Percentiles rank a stretch among this genome's conserved stretches.
Conservation (phyloP, 1,140 invertebrate species). For the Zaprionus taronus region DNA sequence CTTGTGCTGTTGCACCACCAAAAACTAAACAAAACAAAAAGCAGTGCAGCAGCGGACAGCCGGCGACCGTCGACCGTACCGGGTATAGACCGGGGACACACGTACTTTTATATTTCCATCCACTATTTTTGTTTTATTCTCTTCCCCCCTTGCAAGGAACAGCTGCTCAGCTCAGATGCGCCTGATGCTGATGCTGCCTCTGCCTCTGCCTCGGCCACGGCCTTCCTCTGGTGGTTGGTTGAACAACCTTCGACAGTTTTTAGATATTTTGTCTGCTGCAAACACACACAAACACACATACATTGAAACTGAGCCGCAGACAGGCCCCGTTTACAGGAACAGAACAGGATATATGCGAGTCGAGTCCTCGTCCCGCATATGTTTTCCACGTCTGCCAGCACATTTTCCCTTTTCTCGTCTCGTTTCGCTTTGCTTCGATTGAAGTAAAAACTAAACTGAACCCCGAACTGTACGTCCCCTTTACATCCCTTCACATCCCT, state of each 20-base stretch:
- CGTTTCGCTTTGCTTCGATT: slow-evolving; percentile 50
- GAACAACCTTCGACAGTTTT: slow-evolving; percentile 80
- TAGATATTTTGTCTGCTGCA: slow-evolving; percentile 71
- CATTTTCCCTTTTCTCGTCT: slow-evolving; percentile 50
- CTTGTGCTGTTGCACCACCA: slow-evolving; percentile 54
- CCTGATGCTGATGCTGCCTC: slow-evolving; percentile 23
- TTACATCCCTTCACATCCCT: slow-evolving; percentile 25
- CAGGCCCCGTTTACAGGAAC: slow-evolving; percentile 40
- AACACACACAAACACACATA: slow-evolving; percentile 24
- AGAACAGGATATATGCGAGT: slow-evolving; percentile 60
- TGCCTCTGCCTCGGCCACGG: slow-evolving; percentile 19
- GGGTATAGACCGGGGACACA: slow-evolving; percentile 44
- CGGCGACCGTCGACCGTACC: slow-evolving; percentile 31
- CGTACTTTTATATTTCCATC: slow-evolving; percentile 57
- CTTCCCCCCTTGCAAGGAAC: slow-evolving; percentile 18
- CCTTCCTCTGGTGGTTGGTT: slow-evolving; percentile 58
- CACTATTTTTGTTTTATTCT: slow-evolving; percentile 55
- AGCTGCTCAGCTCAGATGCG: slow-evolving; percentile 36
- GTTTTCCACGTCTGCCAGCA: slow-evolving; percentile 56
- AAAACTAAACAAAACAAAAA: slow-evolving; percentile 47
- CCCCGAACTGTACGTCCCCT: slow-evolving; percentile 34
- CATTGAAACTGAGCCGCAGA: slow-evolving; percentile 25
- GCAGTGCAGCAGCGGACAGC: slow-evolving; percentile 58
- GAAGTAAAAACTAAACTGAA: slow-evolving; percentile 55
- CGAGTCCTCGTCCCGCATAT: slow-evolving; percentile 66